Base-by-base conservation (phyloP, 2,797 vertebrate genomes). In the Megaceryle alcyon region DNA sequence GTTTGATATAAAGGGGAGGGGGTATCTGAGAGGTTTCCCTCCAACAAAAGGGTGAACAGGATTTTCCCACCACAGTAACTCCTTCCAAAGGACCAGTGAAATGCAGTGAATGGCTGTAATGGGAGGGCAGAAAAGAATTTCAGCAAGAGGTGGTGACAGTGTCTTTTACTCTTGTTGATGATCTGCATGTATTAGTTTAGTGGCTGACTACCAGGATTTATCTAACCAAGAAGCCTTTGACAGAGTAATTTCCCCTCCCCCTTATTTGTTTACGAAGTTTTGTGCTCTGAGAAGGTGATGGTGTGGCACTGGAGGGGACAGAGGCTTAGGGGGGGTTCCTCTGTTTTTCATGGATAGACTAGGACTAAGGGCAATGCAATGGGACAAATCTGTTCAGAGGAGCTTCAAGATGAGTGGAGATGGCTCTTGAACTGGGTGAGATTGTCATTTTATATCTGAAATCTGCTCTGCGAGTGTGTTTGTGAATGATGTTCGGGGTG, bases 71-170 rank as follows among this genome's bases (percentile, higher is more conserved):
- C 3, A 0, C 44, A 73, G 44, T 44, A 84, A 69, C 29, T 78
- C 41, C 75, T 61, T 73, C 82, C 78, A 21, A 13, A 88, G 94
- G 25, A 25, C 12, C 23, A 17, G 73, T 31, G 71, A 51, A 35
- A 60, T 5, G 60, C 80, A 59, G 65, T 35, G 57, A 3, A 72
- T 29, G 65, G 35, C 68, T 76, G 61, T 8, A 61, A 21, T 59
- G 48, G 81, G 91, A 90, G 61, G 15, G 66, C 28, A 12, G 71
- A 53, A 81, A 61, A 64, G 41, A 29, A 75, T 85, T 70, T 85
- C 53, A 80, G 79, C 91, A 41, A 49, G 71, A 77, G 94, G 91
- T 93, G 95, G 60, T 91, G 94, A 85, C 87, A 72, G 89, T 59
- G 93, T 20, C 95, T 94, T 85, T 93, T 92, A 65, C 59, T 64